phyloP scores from a whole-genome alignment of 2,888 invertebrate species.

The Andrena trimmerana region DNA sequence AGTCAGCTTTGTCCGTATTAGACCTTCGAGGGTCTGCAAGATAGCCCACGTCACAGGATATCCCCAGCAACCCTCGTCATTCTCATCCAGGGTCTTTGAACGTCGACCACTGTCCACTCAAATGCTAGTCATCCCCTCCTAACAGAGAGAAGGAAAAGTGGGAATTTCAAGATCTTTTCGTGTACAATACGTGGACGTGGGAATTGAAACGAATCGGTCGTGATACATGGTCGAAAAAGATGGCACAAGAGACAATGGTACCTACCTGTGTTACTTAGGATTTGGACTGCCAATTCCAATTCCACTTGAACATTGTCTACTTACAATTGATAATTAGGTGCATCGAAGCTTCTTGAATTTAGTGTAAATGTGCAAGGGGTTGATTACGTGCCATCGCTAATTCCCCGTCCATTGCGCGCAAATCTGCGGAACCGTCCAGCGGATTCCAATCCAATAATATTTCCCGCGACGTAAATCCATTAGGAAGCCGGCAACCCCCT shows the following conservation, averaged over 20 bases:
- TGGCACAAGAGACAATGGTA: neutral
- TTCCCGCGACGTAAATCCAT: neutral
- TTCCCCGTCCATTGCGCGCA: too few relatives aligned
- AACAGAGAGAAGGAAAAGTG: slow-evolving; percentile 13
- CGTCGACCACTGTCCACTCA: slow-evolving; percentile 44
- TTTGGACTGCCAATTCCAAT: too few relatives aligned
- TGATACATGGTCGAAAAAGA: neutral
- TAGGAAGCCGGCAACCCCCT: too few relatives aligned
- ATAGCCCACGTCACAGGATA: slow-evolving; percentile 3
- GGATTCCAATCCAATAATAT: neutral
- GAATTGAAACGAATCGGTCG: slow-evolving; percentile 24
- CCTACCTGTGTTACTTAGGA: neutral
- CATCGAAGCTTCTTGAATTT: too few relatives aligned
- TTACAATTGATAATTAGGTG: too few relatives aligned
- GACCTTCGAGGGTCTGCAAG: neutral
- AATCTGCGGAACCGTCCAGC: too few relatives aligned
- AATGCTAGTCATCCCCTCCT: slow-evolving; percentile 61
- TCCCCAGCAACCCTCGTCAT: slow-evolving; percentile 47
- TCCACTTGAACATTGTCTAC: too few relatives aligned
- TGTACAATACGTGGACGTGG: slow-evolving; percentile 29
- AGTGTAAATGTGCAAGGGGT: too few relatives aligned
- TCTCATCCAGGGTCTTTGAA: slow-evolving; percentile 63
- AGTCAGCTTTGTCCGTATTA: neutral
- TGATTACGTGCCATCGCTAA: too few relatives aligned
- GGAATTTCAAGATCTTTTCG: slow-evolving; percentile 2